phyloP scores from a whole-genome alignment of 2,888 invertebrate species.

The Tiliacea citrago region DNA sequence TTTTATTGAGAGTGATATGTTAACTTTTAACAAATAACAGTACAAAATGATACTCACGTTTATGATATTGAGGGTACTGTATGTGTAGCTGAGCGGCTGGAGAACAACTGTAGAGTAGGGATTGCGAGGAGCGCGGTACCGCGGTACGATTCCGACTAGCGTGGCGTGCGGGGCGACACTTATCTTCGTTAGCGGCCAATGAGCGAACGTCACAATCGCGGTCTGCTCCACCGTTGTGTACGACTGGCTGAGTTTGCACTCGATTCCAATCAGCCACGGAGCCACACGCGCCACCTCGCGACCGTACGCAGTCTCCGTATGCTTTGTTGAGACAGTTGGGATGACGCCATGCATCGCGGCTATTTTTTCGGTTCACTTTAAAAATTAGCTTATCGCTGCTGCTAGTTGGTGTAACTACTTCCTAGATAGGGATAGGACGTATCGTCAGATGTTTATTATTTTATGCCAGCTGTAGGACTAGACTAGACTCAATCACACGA shows the following conservation, averaged over 20 bases:
- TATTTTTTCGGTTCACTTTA: constrained; percentile 9
- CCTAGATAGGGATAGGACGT: neutral
- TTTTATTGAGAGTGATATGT: no score
- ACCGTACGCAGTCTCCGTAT: constrained; percentile 28
- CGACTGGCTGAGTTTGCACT: constrained; percentile 51
- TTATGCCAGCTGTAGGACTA: neutral
- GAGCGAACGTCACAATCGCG: constrained; percentile 59
- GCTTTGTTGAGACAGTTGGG: constrained; percentile 28
- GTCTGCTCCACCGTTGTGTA: constrained; percentile 44
- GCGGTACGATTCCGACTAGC: constrained; percentile 35
- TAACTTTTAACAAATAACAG: constrained; percentile 14
- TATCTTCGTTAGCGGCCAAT: constrained; percentile 70
- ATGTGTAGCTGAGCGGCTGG: constrained; percentile 42
- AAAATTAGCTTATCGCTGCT: constrained; percentile 3
- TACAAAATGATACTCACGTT: constrained; percentile 50
- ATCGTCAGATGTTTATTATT: neutral
- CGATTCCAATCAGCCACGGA: constrained; percentile 30
- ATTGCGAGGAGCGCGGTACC: constrained; percentile 45
- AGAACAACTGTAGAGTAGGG: constrained; percentile 56
- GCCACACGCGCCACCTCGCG: constrained; percentile 1
- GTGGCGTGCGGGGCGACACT: constrained; percentile 53
- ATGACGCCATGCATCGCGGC: neutral
- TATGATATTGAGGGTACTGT: constrained; percentile 23
- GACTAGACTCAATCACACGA: neutral
- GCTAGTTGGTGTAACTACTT: neutral